Percentiles rank a stretch among this genome's conserved stretches.
Evolutionary conservation across 2,797 vertebrate genomes (phyloP).

Genomic region (Columba guinea): DNA sequence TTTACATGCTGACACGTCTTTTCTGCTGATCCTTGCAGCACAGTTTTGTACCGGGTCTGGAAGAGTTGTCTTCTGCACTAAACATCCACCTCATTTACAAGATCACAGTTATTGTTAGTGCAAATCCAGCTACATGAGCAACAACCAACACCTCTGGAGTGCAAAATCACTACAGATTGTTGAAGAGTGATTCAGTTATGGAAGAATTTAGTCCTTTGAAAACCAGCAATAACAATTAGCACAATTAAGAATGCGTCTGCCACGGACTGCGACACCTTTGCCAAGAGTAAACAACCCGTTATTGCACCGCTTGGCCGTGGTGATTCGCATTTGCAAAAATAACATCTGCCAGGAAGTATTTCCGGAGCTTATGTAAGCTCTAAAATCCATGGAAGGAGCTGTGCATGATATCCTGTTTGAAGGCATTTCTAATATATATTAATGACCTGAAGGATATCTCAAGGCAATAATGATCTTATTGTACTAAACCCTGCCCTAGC

Average conservation of each 20-base stretch:
- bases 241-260: background rate
- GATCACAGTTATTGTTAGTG: background rate
- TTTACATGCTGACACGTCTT: background rate
- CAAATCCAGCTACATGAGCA: background rate
- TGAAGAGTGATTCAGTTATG: background rate
- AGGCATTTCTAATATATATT: slow-evolving; percentile 64
- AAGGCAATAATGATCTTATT: slow-evolving; percentile 47
- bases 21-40: background rate
- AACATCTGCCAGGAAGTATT: slow-evolving; percentile 34
- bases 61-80: background rate
- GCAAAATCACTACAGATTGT: background rate
- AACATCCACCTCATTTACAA: background rate
- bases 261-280: background rate
- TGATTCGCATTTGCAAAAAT: background rate
- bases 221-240: background rate
- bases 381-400: slow-evolving; percentile 15
- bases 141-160: background rate
- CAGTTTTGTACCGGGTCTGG: fast-evolving
- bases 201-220: background rate
- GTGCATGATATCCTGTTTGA: slow-evolving; percentile 16
- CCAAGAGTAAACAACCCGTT: background rate
- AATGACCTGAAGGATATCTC: slow-evolving; percentile 52
- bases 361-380: slow-evolving; percentile 41
- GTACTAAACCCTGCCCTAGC: slow-evolving; percentile 41
- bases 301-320: background rate